Base-by-base conservation (phyloP, 2,797 vertebrate genomes). In the Oryzias sinensis region DNA sequence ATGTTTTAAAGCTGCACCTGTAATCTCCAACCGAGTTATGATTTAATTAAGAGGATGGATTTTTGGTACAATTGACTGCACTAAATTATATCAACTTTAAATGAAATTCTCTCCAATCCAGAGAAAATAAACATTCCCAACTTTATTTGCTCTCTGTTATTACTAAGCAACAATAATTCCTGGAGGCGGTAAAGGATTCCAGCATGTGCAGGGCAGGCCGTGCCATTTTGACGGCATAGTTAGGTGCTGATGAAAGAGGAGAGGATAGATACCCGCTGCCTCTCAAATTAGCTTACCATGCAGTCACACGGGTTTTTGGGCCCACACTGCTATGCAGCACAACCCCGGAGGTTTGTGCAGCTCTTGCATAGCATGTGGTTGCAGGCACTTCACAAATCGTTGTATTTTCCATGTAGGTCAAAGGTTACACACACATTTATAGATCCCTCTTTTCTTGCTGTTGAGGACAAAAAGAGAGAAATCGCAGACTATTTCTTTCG, bases 231-330 rank as follows among this genome's bases (percentile, higher is more conserved):
- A 92, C 90, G 90, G 87, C 45, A 64, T 91, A 84, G 87, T 93
- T 91, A 91, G 85, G 84, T 84, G 82, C 75, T 87, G 87, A 90
- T 90, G 90, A 93, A 92, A 92, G 85, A 67, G 56, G 88, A 92
- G 90, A 92, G 78, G 77, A 78, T 76, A 51, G 62, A 74, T 78
- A 77, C 72, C 78, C 62, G 65, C 62, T 72, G 71, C 74, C 77
- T 85, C 90, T 92, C 87, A 88, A 91, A 91, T 91, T 91, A 92
- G 90, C 83, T 70, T 64, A 74, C 62, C 52, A 47, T 81, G 68
- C 81, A 80, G 79, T 88, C 88, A 83, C 86, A 77, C 66, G 51
- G 64, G 84, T 68, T 55, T 50, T 62, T 48, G 16, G 53, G 45
- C 62, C 72, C 58, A 82, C 80, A 88, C 87, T 85, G 49, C 44